Evolutionary conservation across 1,140 invertebrate genomes (phyloP).

Genomic region (Choristoneura fumiferana): DNA sequence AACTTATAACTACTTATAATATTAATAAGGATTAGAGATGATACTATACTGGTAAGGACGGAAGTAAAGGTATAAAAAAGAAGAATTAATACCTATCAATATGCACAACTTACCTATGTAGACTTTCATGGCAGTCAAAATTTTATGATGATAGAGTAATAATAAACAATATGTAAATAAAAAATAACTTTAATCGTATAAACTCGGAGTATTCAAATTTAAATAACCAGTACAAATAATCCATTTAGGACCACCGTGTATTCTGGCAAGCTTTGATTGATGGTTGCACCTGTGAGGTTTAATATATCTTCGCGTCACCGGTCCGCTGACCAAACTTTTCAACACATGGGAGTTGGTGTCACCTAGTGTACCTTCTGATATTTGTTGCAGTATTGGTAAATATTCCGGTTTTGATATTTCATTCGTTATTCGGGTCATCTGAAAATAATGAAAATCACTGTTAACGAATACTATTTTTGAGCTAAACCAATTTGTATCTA

Average conservation of each 20-base stretch:
- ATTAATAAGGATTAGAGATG: no score
- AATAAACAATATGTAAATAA: no score
- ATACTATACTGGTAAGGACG: no score
- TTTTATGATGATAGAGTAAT: no score
- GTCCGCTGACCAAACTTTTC: constrained; percentile 54
- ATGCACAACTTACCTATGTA: no score
- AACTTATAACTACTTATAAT: no score
- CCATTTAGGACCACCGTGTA: constrained; percentile 69
- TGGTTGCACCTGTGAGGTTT: constrained; percentile 70
- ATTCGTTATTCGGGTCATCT: constrained; percentile 62
- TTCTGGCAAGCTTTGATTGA: constrained; percentile 51
- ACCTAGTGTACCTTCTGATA: constrained; percentile 48
- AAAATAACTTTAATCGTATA: constrained; percentile 55
- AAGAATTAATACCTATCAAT: no score
- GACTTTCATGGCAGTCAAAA: no score
- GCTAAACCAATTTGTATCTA: no score
- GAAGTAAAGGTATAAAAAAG: no score
- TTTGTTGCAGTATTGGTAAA: constrained; percentile 49
- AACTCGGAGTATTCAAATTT: constrained; percentile 64
- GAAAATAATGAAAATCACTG: constrained; percentile 29
- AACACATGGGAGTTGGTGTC: constrained; percentile 43
- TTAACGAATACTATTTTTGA: no score
- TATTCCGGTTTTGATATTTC: constrained; percentile 67
- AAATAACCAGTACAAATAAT: constrained; percentile 67
- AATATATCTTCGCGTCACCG: constrained; percentile 61